These are phyloP conservation scores for Dallia pectoralis DNA, from an alignment of 2,797 vertebrate genomes.

Conservation along the genomic window DNA sequence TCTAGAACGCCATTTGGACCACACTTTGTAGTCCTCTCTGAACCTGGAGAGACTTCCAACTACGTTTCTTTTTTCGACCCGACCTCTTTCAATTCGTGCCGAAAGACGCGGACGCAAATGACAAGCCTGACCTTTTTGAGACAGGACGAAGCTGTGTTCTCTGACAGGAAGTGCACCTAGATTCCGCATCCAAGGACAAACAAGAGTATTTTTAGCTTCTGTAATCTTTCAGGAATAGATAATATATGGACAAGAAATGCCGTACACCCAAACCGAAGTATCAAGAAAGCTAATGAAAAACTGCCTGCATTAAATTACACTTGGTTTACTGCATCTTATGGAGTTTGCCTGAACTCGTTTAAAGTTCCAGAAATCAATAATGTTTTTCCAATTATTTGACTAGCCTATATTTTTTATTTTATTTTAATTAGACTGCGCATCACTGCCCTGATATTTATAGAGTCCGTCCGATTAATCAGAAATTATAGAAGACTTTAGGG, in stretches of 20 bases:
- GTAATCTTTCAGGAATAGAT: constrained; percentile 21
- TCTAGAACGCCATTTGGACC: neutral
- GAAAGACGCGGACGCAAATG: constrained; percentile 38
- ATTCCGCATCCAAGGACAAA: constrained; percentile 26
- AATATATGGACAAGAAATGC: constrained; percentile 9
- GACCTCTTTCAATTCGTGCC: constrained; percentile 33
- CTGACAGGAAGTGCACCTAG: constrained; percentile 20
- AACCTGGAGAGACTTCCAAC: constrained; percentile 21
- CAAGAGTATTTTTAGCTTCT: constrained; percentile 21
- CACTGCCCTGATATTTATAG: neutral
- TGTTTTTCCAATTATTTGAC: constrained; percentile 33
- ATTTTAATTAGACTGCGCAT: constrained; percentile 38
- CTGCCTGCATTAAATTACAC: constrained; percentile 6
- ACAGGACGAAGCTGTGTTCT: constrained; percentile 8
- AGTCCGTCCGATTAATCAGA: constrained; percentile 11
- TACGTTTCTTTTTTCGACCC: constrained; percentile 36
- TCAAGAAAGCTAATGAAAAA: constrained; percentile 20
- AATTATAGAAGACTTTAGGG: constrained; percentile 33
- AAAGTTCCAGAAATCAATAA: constrained; percentile 53
- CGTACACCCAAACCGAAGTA: constrained; percentile 11
- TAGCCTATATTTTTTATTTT: constrained; percentile 36
- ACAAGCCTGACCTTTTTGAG: constrained; percentile 55
- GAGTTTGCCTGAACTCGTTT: constrained; percentile 58
- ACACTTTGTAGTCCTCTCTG: constrained; percentile 1
- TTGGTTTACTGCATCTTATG: neutral